Evolutionary conservation across 2,797 vertebrate genomes (phyloP), one percentile per base, ranked within the genome.

Genomic region (Danionella dracula): DNA sequence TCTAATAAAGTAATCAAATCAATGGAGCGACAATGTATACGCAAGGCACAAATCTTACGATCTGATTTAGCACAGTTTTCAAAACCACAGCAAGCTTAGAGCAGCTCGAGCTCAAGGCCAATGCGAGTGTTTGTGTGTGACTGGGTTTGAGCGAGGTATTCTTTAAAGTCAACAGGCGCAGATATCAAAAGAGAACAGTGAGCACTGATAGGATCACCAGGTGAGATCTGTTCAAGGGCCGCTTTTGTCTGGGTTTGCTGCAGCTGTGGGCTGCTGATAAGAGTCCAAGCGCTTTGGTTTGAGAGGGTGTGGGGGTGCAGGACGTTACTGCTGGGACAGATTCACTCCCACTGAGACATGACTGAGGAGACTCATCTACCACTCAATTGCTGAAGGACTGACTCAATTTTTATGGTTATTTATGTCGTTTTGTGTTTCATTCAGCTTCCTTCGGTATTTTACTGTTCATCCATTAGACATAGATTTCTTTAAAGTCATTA

Each of bases 131-230:
- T 27, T 27, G 23, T 27, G 23, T 27, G 23, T 27, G 23, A 27
- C 23, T 27, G 23, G 23, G 71, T 60, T 46, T 61, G 55, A 68
- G 51, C 64, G 51, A 35, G 37, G 76, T 74, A 75, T 82, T 82
- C 71, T 72, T 63, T 74, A 71, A 78, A 87, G 83, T 80, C 80
- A 85, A 78, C 75, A 74, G 34, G 54, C 17, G 46, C 56, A 40
- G 75, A 54, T 73, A 70, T 85, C 77, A n/a, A 87, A 86, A 86
- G 80, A 78, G 74, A 81, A 81, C 34, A 75, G 85, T 85, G 83
- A 80, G 74, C 80, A 80, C 72, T 76, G 87, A 91, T 90, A 85
- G 80, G 72, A 90, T 88, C 87, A 80, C 86, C 87, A 89, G 87
- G 84, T 88, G 88, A 87, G 82, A 78, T 66, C 72, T 79, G 81